Evolutionary conservation across 2,113 vertebrate genomes (phyloP).

Genomic region (Phoxinus phoxinus): DNA sequence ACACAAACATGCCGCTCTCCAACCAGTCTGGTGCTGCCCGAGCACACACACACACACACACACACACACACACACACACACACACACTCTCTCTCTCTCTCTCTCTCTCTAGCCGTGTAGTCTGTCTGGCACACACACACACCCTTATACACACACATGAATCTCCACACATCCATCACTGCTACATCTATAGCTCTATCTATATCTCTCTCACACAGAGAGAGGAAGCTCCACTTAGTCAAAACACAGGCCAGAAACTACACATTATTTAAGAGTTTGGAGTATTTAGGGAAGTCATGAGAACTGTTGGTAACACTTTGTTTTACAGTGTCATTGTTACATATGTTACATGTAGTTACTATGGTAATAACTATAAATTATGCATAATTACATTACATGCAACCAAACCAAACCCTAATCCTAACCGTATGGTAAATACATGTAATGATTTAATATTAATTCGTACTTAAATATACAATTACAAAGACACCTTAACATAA

Average conservation of each 20-base stretch:
- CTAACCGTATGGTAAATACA: too few species aligned
- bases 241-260: background rate
- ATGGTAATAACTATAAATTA: too few species aligned
- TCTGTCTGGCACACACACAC: constrained; percentile 1
- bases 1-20: constrained; percentile 73
- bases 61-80: constrained; percentile 12
- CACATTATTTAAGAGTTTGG: background rate
- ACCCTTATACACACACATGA: background rate
- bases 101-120: constrained; percentile 24
- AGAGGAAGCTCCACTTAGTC: background rate
- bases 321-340: too few species aligned
- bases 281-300: background rate
- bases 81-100: constrained; percentile 26
- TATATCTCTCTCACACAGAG: background rate
- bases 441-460: too few species aligned
- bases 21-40: constrained; percentile 60
- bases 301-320: too few species aligned
- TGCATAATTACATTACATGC: too few species aligned
- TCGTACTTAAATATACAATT: too few species aligned
- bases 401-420: too few species aligned
- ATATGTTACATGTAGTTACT: too few species aligned
- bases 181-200: background rate
- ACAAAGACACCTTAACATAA: too few species aligned
- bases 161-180: background rate
- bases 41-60: constrained; percentile 38